Percentiles rank a stretch among this genome's conserved stretches.
Conservation (phyloP, 1,140 invertebrate genomes). For the Macrotrachela quadricornifera region DNA sequence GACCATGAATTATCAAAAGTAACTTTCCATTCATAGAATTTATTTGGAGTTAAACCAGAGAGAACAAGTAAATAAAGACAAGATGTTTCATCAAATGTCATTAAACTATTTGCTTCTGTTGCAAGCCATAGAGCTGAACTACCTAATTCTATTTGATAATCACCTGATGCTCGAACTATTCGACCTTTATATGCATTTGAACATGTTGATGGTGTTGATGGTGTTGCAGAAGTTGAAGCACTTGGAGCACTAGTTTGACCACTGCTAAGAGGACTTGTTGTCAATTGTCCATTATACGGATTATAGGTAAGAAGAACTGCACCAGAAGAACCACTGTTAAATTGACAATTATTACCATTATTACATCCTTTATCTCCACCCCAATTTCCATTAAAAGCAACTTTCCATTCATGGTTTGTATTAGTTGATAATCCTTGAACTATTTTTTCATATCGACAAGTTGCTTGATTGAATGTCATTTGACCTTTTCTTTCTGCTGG, state of each 20-base stretch:
- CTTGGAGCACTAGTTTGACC: neutral
- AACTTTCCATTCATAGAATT: slow-evolving; percentile 6
- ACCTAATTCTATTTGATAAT: slow-evolving; percentile 4
- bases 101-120: slow-evolving; percentile 1
- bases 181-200: neutral
- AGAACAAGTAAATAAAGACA: slow-evolving; percentile 3
- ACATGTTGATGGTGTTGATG: neutral
- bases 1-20: slow-evolving; percentile 4
- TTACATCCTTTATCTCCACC: neutral
- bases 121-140: neutral
- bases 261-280: neutral
- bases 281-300: neutral
- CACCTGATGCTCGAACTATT: slow-evolving; percentile 5
- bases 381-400: slow-evolving; percentile 2
- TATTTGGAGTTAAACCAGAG: slow-evolving; percentile 2
- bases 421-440: neutral
- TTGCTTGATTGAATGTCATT: neutral
- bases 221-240: neutral
- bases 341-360: slow-evolving; percentile 6
- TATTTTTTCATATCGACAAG: neutral
- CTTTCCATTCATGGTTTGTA: slow-evolving; percentile 1
- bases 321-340: neutral
- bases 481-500: neutral
- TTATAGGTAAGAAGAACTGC: slow-evolving; percentile 1
- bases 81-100: slow-evolving; percentile 3